Conservation (phyloP, 2,113 vertebrate species). For the Cardinalis cardinalis region DNA sequence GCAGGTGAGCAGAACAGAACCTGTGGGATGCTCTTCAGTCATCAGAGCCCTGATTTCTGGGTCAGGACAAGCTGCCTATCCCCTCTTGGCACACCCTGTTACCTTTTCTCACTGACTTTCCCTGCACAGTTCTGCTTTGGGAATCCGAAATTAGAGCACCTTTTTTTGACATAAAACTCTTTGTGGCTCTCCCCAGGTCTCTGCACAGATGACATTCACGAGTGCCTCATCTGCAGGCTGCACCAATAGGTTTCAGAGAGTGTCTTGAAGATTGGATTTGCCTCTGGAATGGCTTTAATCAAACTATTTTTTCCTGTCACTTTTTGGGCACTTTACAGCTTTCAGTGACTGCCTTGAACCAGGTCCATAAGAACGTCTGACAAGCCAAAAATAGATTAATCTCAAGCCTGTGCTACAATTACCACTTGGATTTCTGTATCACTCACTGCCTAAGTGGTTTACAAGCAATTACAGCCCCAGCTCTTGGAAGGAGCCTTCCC, state of each 20-base stretch:
- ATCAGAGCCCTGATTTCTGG: neutral
- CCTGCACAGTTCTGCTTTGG: neutral
- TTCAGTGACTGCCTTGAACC: neutral
- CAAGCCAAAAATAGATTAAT: constrained; percentile 14
- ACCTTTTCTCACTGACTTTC: neutral
- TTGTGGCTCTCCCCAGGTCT: neutral
- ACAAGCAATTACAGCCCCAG: constrained; percentile 22
- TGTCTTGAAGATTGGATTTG: neutral
- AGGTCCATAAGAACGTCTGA: neutral
- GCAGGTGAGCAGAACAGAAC: neutral
- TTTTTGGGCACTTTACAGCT: neutral
- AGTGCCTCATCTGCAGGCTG: neutral
- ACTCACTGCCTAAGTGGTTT: constrained; percentile 2
- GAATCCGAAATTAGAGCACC: neutral
- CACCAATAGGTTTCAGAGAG: neutral
- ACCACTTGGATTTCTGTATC: constrained; percentile 1
- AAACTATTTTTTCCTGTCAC: neutral
- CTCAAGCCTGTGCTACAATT: neutral
- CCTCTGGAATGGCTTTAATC: neutral
- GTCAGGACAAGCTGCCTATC: neutral
- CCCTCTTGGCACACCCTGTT: neutral
- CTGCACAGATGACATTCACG: neutral
- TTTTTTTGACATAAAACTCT: neutral
- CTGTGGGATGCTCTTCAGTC: neutral
- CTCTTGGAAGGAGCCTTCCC: neutral